Conservation (phyloP, 2,888 invertebrate genomes). For the Arctia plantaginis region DNA sequence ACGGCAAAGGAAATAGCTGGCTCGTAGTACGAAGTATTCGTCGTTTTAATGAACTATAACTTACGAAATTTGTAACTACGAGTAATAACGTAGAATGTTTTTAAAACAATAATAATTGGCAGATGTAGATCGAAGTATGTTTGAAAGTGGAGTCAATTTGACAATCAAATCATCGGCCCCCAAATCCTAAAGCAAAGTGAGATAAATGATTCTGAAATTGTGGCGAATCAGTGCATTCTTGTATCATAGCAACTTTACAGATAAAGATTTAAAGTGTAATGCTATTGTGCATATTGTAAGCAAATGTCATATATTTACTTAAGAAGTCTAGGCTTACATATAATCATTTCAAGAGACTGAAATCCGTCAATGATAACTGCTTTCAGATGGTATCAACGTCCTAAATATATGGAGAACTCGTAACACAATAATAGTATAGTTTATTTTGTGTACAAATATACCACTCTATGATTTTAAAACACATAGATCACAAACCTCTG, state of each 20-base stretch:
- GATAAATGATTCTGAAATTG: background rate
- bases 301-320: no score
- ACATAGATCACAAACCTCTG: constrained; percentile 73
- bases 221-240: background rate
- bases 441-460: background rate
- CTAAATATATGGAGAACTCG: background rate
- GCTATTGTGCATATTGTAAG: no score
- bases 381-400: background rate
- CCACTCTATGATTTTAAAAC: background rate
- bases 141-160: no score
- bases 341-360: background rate
- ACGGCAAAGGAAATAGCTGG: background rate
- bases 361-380: no score
- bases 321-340: background rate
- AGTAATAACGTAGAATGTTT: no score
- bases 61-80: background rate
- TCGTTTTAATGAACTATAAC: background rate
- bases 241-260: no score
- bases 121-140: no score
- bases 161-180: no score
- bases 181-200: background rate
- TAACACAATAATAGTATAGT: background rate
- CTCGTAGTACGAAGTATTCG: background rate
- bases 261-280: no score
- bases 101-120: no score